phyloP scores from a whole-genome alignment of 2,113 vertebrate species.

The Gavialis gangeticus region DNA sequence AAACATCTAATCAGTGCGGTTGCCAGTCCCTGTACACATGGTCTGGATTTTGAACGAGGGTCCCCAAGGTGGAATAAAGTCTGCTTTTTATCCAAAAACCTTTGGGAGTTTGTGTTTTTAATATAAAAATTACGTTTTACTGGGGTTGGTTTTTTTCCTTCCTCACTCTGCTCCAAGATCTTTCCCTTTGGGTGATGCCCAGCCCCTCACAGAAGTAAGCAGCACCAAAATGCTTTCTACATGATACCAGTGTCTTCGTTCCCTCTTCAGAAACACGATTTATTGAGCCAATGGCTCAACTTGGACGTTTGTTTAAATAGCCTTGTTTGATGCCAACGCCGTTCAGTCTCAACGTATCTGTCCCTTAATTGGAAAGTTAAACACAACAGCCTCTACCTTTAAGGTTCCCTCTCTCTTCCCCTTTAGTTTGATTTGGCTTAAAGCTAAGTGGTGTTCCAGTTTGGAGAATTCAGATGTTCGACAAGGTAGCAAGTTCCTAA shows the following conservation, averaged over 20 bases:
- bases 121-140: background rate
- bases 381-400: fast-evolving
- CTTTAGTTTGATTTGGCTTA: background rate
- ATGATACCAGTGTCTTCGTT: background rate
- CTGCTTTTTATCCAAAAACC: background rate
- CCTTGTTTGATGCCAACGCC: background rate
- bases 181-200: background rate
- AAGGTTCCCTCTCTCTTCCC: background rate
- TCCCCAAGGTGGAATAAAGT: background rate
- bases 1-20: background rate
- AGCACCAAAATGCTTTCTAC: background rate
- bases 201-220: background rate
- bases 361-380: slow-evolving; percentile 25
- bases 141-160: background rate
- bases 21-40: background rate
- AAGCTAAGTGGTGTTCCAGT: background rate
- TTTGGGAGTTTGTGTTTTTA: background rate
- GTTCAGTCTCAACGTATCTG: background rate
- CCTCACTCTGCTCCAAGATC: background rate
- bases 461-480: slow-evolving; percentile 39
- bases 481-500: slow-evolving; percentile 55
- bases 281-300: background rate
- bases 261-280: background rate
- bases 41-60: background rate
- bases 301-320: background rate